These are phyloP conservation scores for Tauraco hartlaubi DNA, from an alignment of 2,797 vertebrate species.

Conservation along the genomic window DNA sequence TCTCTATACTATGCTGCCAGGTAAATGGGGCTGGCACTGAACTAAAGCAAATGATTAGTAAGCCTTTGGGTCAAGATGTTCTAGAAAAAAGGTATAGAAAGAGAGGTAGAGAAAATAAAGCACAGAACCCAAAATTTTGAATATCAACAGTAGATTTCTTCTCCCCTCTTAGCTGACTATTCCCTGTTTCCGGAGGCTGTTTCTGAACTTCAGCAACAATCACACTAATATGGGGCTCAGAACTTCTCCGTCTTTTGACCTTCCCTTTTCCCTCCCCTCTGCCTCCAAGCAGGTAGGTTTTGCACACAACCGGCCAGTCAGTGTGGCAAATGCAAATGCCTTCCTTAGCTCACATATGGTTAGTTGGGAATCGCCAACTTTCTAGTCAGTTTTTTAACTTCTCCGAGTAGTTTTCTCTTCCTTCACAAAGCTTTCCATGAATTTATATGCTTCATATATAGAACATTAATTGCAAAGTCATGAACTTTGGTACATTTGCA, in stretches of 20 bases:
- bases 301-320: not conserved
- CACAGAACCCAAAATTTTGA: not conserved
- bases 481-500: not conserved
- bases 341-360: accelerated
- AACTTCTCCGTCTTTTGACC: not conserved
- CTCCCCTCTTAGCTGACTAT: not conserved
- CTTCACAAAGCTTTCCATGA: not conserved
- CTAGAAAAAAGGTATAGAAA: not conserved
- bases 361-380: not conserved
- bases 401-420: not conserved
- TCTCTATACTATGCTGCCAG: not conserved
- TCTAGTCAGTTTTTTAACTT: not conserved
- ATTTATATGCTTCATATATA: not conserved
- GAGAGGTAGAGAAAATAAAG: not conserved
- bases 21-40: not conserved
- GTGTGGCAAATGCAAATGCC: accelerated
- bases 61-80: not conserved
- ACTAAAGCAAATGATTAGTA: not conserved
- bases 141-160: not conserved
- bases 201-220: not conserved
- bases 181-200: not conserved
- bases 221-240: not conserved
- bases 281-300: not conserved
- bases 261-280: not conserved
- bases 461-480: not conserved